Conservation (phyloP, 2,888 invertebrate species). For the Leptopilina drosophilae region DNA sequence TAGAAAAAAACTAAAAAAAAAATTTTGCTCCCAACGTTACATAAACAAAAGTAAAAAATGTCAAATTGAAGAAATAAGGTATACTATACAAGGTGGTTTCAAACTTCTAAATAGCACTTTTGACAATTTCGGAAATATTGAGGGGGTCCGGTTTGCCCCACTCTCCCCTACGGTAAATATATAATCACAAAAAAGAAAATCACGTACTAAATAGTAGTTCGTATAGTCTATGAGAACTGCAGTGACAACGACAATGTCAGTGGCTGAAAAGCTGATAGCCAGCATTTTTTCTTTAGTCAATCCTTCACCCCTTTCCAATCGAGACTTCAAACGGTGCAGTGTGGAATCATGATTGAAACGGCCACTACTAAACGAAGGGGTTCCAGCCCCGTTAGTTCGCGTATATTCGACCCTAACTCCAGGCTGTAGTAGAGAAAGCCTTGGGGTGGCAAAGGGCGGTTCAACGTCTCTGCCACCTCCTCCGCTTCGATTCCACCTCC, state of each 20-base stretch:
- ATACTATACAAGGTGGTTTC: no score
- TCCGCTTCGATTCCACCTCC: conserved; percentile 68
- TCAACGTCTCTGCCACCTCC: conserved; percentile 66
- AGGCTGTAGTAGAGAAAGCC: conserved; percentile 52
- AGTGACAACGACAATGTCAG: conserved; percentile 6
- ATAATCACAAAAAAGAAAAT: conserved; percentile 41
- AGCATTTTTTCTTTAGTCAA: conserved; percentile 77
- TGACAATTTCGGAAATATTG: no score
- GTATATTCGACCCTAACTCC: conserved; percentile 61
- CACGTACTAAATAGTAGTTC: conserved; percentile 25
- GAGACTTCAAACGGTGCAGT: conserved; percentile 77
- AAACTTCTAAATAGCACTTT: no score
- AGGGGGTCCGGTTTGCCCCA: no score
- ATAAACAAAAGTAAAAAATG: no score
- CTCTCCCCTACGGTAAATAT: conserved; percentile 13
- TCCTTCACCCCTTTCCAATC: conserved; percentile 77
- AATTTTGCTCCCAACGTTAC: no score
- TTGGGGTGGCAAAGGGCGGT: conserved; percentile 65
- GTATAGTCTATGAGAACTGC: conserved; percentile 43
- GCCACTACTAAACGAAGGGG: conserved; percentile 75
- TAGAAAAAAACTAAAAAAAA: no score
- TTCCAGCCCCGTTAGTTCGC: conserved; percentile 70
- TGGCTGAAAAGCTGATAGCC: conserved; percentile 69
- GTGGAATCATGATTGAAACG: conserved; percentile 77
- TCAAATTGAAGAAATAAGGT: no score